Base-by-base conservation (phyloP, 1,140 invertebrate genomes). In the Trichonephila inaurata region DNA sequence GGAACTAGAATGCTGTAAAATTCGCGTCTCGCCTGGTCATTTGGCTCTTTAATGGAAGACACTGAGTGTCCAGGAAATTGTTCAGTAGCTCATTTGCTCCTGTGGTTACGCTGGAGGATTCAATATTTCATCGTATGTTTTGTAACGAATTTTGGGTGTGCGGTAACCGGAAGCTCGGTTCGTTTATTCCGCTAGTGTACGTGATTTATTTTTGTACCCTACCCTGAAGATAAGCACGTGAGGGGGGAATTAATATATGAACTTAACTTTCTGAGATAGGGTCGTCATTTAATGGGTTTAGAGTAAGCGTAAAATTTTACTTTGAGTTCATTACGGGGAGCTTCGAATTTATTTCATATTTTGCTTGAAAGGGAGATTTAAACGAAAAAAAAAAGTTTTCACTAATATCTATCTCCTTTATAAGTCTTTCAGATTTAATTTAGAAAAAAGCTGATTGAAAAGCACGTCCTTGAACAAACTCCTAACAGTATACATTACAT, bases 11-110 rank as follows among this genome's bases (percentile, higher is more conserved):
- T 44, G 51, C 44, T 89, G 88, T 89, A 89, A 89, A 89, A 89
- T 89, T 77, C 86, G 86, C 86, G 86, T 88, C 86, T 64, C 33
- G 61, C 51, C 44, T 40, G 88, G 69, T 77, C 88, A 89, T 89
- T 89, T 77, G 88, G 66, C 16, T 89, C 88, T 77, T 89, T 89
- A 89, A 89, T 89, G 88, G 88, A 60, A 60, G 64, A 51, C 88
- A 89, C 58, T 58, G 86, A 66, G 44, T 89, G 88, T 60, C 69
- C 69, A 77, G 88, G 64, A 89, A 89, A 89, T 89, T 40, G 86
- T 66, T 88, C 62, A 44, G 33, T 14, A 64, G 19, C 86, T 88
- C 88, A 89, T 89, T 89, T 89, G 33, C 88, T 60, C 28, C 21
- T 89, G 69, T 28, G 88, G 88, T 89, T 72, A 10, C 58, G 64